phyloP scores from a whole-genome alignment of 2,113 vertebrate species.

The Isurus oxyrinchus region DNA sequence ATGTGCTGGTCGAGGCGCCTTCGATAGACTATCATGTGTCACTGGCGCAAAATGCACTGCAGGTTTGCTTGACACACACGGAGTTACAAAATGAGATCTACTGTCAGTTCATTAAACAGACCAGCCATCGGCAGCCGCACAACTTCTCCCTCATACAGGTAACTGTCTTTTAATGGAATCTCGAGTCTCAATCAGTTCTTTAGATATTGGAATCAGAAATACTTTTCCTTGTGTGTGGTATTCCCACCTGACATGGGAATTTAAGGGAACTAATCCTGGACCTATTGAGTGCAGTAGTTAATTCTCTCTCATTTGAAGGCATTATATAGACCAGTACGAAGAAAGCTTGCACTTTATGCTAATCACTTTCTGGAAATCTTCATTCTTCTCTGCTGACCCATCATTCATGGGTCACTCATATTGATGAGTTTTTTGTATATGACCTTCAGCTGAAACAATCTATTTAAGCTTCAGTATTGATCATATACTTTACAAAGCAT shows the following conservation, averaged over 20 bases:
- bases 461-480: neutral
- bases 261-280: neutral
- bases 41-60: slow-evolving; percentile 77
- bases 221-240: neutral
- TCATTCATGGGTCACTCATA: neutral
- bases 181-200: neutral
- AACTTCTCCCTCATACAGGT: slow-evolving; percentile 79
- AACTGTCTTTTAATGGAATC: neutral
- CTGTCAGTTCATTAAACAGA: slow-evolving; percentile 81
- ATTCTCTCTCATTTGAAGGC: neutral
- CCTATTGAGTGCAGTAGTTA: neutral
- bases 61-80: slow-evolving; percentile 76
- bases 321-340: neutral
- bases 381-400: neutral
- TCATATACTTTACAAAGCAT: neutral
- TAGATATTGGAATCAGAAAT: neutral
- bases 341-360: neutral
- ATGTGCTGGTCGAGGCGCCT: slow-evolving; percentile 74
- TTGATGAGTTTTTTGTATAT: neutral
- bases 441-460: neutral
- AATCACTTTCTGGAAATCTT: neutral
- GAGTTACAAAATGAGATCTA: slow-evolving; percentile 85
- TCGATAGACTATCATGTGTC: slow-evolving; percentile 82
- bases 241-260: neutral
- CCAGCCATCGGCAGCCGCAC: slow-evolving; percentile 62